Percentiles rank a stretch among this genome's conserved stretches.
Evolutionary conservation across 1,140 invertebrate species (phyloP).

Genomic region (Drosophila novamexicana): DNA sequence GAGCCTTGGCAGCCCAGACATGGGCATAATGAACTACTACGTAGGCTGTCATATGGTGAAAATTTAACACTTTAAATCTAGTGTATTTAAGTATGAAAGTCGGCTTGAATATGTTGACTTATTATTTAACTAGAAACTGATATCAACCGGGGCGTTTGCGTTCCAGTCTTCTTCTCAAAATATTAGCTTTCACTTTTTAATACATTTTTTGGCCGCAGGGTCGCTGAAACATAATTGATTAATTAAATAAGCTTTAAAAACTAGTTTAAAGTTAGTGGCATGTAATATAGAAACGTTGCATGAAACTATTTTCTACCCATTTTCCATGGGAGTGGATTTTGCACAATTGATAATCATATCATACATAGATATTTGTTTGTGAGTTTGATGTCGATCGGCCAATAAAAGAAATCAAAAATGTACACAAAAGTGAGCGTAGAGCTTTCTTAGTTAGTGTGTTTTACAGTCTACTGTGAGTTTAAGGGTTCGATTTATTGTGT

Average conservation of each 20-base stretch:
- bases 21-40: constrained; percentile 2
- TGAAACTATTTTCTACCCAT: background rate
- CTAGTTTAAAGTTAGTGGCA: background rate
- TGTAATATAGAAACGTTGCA: background rate
- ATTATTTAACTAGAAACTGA: background rate
- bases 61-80: background rate
- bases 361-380: no score
- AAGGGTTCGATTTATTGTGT: background rate
- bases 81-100: background rate
- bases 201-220: background rate
- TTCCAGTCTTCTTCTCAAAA: background rate
- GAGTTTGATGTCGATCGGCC: no score
- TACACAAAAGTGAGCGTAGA: background rate
- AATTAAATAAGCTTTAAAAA: background rate
- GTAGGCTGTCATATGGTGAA: background rate
- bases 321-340: no score
- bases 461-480: background rate
- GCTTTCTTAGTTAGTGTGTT: background rate
- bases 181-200: background rate
- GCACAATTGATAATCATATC: no score
- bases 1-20: background rate
- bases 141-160: background rate
- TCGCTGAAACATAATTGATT: background rate
- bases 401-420: no score
- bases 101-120: background rate